These are phyloP conservation scores for Cyrtonyx montezumae DNA, from an alignment of 2,113 vertebrate species.

Conservation along the genomic window DNA sequence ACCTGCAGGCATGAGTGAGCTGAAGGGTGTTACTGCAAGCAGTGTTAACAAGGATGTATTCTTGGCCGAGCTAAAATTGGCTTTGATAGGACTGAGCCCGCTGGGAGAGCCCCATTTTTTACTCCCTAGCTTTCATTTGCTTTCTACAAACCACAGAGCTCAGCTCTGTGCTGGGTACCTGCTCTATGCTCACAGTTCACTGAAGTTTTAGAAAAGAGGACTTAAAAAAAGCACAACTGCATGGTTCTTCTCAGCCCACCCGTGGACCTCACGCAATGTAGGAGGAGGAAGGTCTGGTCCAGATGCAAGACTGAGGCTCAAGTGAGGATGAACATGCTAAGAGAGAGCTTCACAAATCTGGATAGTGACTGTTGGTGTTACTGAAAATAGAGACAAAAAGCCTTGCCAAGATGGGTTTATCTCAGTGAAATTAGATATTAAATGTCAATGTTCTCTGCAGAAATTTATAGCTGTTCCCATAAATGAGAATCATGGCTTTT, in stretches of 20 bases:
- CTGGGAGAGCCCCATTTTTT: background rate
- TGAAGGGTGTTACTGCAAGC: constrained; percentile 1
- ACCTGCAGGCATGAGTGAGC: background rate
- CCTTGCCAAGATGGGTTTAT: constrained; percentile 39
- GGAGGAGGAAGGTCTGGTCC: background rate
- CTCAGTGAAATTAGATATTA: constrained; percentile 19
- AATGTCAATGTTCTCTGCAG: background rate
- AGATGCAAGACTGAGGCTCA: background rate
- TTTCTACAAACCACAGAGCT: background rate
- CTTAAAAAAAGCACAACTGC: background rate
- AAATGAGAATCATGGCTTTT: background rate
- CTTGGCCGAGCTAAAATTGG: background rate
- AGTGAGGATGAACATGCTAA: background rate
- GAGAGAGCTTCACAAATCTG: background rate
- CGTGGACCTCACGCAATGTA: background rate
- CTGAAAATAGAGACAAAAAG: background rate
- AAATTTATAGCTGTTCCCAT: constrained; percentile 18
- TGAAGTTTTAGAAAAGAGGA: background rate
- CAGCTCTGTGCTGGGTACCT: constrained; percentile 1
- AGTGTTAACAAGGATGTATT: background rate
- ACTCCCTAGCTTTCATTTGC: background rate
- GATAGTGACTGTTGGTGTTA: background rate
- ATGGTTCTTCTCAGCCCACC: background rate
- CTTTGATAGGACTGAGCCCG: background rate
- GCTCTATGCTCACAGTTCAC: background rate